Evolutionary conservation across 2,888 invertebrate genomes (phyloP).

Genomic region (Nebria brevicollis): DNA sequence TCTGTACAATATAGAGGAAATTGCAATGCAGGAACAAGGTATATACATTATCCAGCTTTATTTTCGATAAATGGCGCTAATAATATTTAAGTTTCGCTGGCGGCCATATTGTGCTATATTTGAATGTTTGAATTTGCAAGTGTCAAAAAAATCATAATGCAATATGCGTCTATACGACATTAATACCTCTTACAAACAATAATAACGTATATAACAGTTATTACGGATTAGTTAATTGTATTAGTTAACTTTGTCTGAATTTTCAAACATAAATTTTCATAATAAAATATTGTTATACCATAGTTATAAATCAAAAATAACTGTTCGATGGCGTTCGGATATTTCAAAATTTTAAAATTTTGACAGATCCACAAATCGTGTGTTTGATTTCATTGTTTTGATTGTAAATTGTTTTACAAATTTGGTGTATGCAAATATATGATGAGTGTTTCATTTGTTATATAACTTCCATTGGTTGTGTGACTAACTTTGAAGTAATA

Average conservation of each 20-base stretch:
- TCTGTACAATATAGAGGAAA: constrained; percentile 21
- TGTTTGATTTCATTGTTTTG: constrained; percentile 2
- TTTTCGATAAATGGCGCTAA: constrained; percentile 46
- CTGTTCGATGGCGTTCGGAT: constrained; percentile 42
- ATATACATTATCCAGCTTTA: constrained; percentile 27
- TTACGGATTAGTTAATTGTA: not conserved
- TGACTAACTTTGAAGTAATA: not conserved
- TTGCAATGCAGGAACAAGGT: constrained; percentile 42
- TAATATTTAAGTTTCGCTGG: constrained; percentile 32
- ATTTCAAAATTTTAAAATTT: constrained; percentile 46
- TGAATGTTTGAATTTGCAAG: constrained; percentile 45
- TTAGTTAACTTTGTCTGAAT: not conserved
- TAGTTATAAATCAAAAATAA: constrained; percentile 40
- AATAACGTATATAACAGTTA: constrained; percentile 18
- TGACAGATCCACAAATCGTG: constrained; percentile 22
- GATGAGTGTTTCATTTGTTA: constrained; percentile 7
- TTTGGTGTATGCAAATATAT: not conserved
- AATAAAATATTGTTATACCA: constrained; percentile 36
- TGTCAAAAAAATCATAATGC: constrained; percentile 4
- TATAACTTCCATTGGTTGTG: constrained; percentile 15
- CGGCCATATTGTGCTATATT: constrained; percentile 44
- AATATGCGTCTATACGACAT: not conserved
- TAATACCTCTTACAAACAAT: not conserved
- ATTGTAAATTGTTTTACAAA: constrained; percentile 9
- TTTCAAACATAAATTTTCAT: constrained; percentile 37